A percentile compares a stretch with the other conserved stretches of the same genome.
These are phyloP conservation scores for Pseudocheirus occidentalis DNA, from an alignment of 2,797 vertebrate species.

Conservation along the genomic window DNA sequence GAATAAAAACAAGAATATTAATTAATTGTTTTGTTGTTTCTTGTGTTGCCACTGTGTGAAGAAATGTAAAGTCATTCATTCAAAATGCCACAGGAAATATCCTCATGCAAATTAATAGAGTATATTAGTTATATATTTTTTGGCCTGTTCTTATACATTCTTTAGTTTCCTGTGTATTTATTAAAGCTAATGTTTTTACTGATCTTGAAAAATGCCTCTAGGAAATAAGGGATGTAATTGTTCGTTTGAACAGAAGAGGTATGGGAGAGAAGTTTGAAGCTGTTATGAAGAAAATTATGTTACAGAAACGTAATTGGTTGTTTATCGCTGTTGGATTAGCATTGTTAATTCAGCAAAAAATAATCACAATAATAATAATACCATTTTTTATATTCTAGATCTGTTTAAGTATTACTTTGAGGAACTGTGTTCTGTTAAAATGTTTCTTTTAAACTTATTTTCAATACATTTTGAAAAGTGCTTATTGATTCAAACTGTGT, in stretches of 20 bases:
- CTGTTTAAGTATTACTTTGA: conserved; percentile 35
- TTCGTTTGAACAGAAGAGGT: conserved; percentile 47
- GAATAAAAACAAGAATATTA: neutral
- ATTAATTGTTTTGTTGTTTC: neutral
- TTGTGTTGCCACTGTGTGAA: conserved; percentile 13
- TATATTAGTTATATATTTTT: conserved; percentile 18
- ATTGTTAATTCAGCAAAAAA: neutral
- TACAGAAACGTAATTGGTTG: conserved; percentile 20
- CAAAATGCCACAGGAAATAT: conserved; percentile 6
- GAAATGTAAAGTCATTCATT: conserved; percentile 47
- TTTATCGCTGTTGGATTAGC: neutral
- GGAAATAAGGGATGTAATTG: conserved; percentile 34
- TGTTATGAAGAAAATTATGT: conserved; percentile 46
- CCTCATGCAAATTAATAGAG: neutral
- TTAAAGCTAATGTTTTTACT: conserved; percentile 34
- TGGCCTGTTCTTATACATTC: neutral
- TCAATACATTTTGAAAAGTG: conserved; percentile 37
- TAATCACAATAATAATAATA: conserved; percentile 10
- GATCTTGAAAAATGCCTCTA: neutral
- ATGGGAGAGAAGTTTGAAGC: neutral
- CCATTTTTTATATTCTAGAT: conserved; percentile 17
- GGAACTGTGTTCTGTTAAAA: conserved; percentile 18
- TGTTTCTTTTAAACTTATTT: neutral
- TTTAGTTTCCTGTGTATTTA: conserved; percentile 50
- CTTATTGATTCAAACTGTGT: conserved; percentile 22